A percentile compares a stretch with the other conserved stretches of the same genome.
phyloP scores from a whole-genome alignment of 2,797 vertebrate species.

The Pygocentrus nattereri region DNA sequence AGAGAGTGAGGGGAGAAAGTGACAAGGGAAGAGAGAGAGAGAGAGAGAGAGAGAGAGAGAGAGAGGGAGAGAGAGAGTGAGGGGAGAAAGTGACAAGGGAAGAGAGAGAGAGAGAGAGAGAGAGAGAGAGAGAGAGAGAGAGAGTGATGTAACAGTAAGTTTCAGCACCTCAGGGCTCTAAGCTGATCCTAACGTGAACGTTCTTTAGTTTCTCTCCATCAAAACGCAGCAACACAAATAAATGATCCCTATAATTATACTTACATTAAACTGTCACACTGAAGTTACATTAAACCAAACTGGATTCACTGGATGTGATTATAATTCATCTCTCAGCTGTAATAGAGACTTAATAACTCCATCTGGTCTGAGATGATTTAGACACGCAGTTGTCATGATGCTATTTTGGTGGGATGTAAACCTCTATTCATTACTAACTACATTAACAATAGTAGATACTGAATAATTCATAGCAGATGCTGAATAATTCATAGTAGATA shows the following conservation, averaged over 20 bases:
- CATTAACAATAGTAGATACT: too few species aligned
- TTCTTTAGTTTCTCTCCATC: conserved; percentile 45
- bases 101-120: conserved; percentile 11
- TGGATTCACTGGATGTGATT: too few species aligned
- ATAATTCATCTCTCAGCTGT: too few species aligned
- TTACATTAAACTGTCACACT: too few species aligned
- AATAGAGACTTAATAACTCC: too few species aligned
- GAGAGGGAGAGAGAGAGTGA: neutral
- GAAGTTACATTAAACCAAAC: conserved; percentile 54
- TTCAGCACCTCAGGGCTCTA: conserved; percentile 73
- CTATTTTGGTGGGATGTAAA: too few species aligned
- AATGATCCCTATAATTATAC: conserved; percentile 72
- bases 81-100: neutral
- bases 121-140: conserved; percentile 28
- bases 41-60: conserved; percentile 27
- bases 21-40: conserved; percentile 8
- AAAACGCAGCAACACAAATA: conserved; percentile 64
- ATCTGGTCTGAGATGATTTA: too few species aligned
- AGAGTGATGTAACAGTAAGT: conserved; percentile 72
- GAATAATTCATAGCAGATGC: too few species aligned
- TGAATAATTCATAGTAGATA: too few species aligned
- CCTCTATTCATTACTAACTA: too few species aligned
- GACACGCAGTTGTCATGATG: too few species aligned
- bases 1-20: conserved; percentile 8
- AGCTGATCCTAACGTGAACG: conserved; percentile 64